Evolutionary conservation across 92 coral and sea anemone species (phyloP).

Genomic region (Plumapathes pennacea): DNA sequence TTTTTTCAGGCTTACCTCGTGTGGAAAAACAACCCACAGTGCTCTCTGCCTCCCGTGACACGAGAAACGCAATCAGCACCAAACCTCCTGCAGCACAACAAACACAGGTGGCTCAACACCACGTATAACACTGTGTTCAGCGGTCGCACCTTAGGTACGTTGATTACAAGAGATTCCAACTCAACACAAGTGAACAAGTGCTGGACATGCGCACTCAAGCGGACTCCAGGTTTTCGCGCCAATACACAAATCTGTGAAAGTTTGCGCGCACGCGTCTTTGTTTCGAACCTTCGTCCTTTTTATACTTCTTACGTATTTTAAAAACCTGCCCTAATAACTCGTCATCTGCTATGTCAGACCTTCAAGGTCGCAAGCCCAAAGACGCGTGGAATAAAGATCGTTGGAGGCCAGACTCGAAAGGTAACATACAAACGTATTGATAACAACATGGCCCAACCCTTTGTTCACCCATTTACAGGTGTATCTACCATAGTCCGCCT

Average conservation of each 20-base stretch:
- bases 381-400: constrained; percentile 78
- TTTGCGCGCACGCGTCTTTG: no score
- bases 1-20: constrained; percentile 65
- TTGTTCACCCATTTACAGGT: no score
- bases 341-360: constrained; percentile 27
- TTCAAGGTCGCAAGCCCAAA: constrained; percentile 57
- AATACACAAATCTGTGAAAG: no score
- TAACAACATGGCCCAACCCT: no score
- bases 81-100: constrained; percentile 69
- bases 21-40: constrained; percentile 71
- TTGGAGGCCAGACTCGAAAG: constrained; percentile 76
- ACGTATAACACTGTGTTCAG: constrained; percentile 67
- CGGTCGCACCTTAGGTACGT: constrained; percentile 68
- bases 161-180: neutral
- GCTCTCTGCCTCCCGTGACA: constrained; percentile 54
- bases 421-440: no score
- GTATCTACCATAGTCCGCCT: no score
- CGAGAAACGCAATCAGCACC: constrained; percentile 81
- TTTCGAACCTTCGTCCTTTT: neutral
- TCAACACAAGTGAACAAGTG: neutral
- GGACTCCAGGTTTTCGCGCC: no score
- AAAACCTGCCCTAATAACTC: no score
- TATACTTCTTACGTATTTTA: no score
- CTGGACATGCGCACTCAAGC: neutral
- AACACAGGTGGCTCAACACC: constrained; percentile 73